Base-by-base conservation (phyloP, 2,113 vertebrate species). In the Callipepla californica region DNA sequence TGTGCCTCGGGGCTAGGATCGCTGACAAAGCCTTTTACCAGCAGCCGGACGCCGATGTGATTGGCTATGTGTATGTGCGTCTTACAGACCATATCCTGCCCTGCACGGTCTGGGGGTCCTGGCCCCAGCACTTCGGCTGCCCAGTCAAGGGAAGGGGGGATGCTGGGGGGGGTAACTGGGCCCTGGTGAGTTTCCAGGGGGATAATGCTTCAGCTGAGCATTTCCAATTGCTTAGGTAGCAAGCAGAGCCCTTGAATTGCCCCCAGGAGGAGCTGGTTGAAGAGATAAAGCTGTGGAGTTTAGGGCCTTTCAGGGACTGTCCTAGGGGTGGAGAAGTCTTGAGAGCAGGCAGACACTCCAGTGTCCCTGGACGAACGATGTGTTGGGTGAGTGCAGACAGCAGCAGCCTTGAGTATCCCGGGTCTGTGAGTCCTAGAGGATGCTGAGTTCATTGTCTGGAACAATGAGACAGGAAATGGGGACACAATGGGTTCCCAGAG, bases 11-110 rank as follows among this genome's bases (percentile, higher is more conserved):
- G 97, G 95, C 96, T 98, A 99, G 99, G 98, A 99, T 99, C 96
- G 99, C 98, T 98, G 99, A 99, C 98, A 99, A 99, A 98, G 98
- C 98, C 97, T 99, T 99, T 99, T 99, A 99, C 99, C 98, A 99
- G 98, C 99, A 99, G 97, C 98, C 99, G 98, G 98, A 99, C 98
- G 99, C 99, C 98, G 99, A 99, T 95, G 97, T 98, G 97, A 99
- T 99, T 98, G 99, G 99, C 98, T 98, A 99, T 84, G 98, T 99
- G 99, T 99, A 99, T 91, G 99, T 99, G 98, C 97, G 95, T 95
- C 96, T 88, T 95, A 92, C 92, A 88, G 87, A 96, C 80, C 17
- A 1, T 80, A 53, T 89, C 66, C 83, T 94, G 91, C 62, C 69
- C 76, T 0, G 0, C 44, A n/a, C 84, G 58, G 40, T 28, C 85